A percentile compares a stretch with the other conserved stretches of the same genome.
phyloP scores from a whole-genome alignment of 2,113 vertebrate genomes.

The Halichoeres trimaculatus region DNA sequence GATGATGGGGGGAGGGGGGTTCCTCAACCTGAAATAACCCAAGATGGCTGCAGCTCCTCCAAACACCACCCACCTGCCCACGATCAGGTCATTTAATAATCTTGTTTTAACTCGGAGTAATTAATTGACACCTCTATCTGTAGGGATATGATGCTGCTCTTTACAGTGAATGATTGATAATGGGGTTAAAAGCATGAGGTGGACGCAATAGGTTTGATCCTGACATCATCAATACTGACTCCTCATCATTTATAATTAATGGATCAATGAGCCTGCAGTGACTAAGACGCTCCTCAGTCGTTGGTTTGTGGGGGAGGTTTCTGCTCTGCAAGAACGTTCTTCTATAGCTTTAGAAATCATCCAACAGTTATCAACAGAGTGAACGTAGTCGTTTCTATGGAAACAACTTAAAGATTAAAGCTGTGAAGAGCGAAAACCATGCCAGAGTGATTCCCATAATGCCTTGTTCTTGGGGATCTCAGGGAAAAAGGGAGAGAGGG shows the following conservation, averaged over 20 bases:
- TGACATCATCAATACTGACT: constrained; percentile 28
- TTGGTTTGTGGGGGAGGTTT: constrained; percentile 25
- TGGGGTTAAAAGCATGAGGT: background rate
- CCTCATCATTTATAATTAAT: constrained; percentile 47
- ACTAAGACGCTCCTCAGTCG: constrained; percentile 44
- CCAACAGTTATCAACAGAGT: constrained; percentile 65
- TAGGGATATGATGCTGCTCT: no score
- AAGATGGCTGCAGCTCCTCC: constrained; percentile 1
- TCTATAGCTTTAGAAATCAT: constrained; percentile 60
- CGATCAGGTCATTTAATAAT: background rate
- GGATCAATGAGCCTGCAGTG: constrained; percentile 49
- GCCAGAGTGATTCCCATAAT: constrained; percentile 77
- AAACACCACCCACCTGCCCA: constrained; percentile 10
- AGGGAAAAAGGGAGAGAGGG: constrained; percentile 49
- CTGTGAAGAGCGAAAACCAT: constrained; percentile 72
- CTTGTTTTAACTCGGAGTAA: background rate
- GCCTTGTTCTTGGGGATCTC: constrained; percentile 78
- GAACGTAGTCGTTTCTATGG: constrained; percentile 83
- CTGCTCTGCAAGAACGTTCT: constrained; percentile 51
- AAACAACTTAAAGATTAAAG: constrained; percentile 87
- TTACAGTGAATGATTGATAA: no score
- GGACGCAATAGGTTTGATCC: constrained; percentile 18
- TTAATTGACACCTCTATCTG: no score
- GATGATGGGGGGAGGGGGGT: constrained; percentile 10
- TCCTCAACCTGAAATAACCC: constrained; percentile 42